A percentile compares a stretch with the other conserved stretches of the same genome.
phyloP scores from a whole-genome alignment of 1,140 invertebrate genomes.

The Odontomachus brunneus region DNA sequence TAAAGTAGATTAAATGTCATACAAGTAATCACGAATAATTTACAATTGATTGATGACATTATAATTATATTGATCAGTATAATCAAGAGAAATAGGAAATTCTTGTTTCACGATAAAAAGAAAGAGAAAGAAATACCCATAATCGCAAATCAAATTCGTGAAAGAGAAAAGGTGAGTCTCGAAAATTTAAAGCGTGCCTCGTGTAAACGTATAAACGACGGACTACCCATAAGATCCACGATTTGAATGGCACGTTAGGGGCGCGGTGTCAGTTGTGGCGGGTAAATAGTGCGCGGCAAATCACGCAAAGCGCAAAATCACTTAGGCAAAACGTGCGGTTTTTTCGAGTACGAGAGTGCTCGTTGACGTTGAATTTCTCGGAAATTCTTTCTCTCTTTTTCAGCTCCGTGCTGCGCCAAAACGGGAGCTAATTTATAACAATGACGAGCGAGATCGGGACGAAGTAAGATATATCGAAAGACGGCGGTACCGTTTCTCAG shows the following conservation, averaged over 20 bases:
- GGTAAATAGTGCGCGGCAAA: background rate
- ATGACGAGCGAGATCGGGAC: background rate
- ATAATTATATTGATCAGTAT: too few relatives aligned
- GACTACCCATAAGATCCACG: background rate
- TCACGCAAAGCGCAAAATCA: background rate
- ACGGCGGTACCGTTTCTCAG: constrained; percentile 6
- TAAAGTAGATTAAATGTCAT: too few relatives aligned
- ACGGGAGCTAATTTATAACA: constrained; percentile 39
- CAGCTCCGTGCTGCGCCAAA: background rate
- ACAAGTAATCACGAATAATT: too few relatives aligned
- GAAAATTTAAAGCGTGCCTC: too few relatives aligned
- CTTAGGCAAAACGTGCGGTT: background rate
- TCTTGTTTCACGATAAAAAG: too few relatives aligned
- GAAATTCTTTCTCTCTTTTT: background rate
- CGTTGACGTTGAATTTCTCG: background rate
- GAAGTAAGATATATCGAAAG: constrained; percentile 19
- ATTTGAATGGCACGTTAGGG: constrained; percentile 2
- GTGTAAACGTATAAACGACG: too few relatives aligned
- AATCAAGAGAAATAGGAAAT: too few relatives aligned
- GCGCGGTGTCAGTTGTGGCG: background rate
- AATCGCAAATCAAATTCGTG: too few relatives aligned
- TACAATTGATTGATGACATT: too few relatives aligned
- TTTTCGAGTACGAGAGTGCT: background rate
- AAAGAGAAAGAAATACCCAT: too few relatives aligned
- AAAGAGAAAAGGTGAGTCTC: too few relatives aligned